Percentiles rank a stretch among this genome's conserved stretches.
Conservation (phyloP, 2,797 vertebrate genomes). For the Myripristis murdjan region DNA sequence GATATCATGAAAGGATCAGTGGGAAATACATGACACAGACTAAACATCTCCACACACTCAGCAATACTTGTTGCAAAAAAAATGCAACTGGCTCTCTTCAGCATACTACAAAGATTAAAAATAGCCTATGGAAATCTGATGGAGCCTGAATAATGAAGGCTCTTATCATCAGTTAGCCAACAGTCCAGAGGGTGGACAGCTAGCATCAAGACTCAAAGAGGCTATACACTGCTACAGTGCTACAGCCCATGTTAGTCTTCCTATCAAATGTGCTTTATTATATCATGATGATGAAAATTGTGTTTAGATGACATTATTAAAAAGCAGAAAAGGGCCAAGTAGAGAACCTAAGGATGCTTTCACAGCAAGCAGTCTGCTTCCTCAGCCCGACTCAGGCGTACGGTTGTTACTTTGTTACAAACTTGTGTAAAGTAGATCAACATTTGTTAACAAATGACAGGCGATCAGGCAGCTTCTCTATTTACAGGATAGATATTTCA, state of each 20-base stretch:
- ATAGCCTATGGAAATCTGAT: conserved; percentile 28
- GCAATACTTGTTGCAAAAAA: conserved; percentile 3
- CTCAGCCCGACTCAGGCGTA: no score
- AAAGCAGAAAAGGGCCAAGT: background rate
- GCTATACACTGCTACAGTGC: no score
- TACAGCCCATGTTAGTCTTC: background rate
- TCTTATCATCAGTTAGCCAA: conserved; percentile 42
- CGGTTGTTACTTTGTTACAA: no score
- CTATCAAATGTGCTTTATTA: background rate
- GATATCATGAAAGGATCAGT: background rate
- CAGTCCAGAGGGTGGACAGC: conserved; percentile 27
- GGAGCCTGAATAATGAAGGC: conserved; percentile 28
- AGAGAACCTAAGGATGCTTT: background rate
- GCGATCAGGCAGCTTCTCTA: no score
- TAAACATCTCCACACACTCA: background rate
- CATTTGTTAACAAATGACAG: no score
- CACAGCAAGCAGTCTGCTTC: no score
- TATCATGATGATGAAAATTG: background rate
- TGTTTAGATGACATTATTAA: background rate
- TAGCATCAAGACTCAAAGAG: conserved; percentile 7
- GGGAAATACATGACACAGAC: background rate
- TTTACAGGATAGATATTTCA: no score
- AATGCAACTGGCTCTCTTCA: conserved; percentile 19
- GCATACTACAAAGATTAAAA: conserved; percentile 29
- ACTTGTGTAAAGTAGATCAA: no score